These are phyloP conservation scores for Craniophora ligustri DNA, from an alignment of 2,888 invertebrate genomes.

Conservation along the genomic window DNA sequence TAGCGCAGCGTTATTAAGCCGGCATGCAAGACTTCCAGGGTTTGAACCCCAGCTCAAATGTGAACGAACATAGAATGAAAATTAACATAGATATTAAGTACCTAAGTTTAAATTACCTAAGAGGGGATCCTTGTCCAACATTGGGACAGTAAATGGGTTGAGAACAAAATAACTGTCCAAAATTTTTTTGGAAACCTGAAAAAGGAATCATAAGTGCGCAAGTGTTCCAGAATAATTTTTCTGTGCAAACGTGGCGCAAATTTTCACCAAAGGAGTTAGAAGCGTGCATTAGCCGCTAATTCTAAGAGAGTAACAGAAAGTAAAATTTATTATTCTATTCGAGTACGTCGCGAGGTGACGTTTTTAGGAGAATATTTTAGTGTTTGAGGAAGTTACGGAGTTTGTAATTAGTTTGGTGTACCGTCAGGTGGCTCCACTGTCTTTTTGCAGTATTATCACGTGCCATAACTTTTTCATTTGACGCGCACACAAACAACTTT, in stretches of 20 bases:
- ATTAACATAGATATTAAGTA: no score
- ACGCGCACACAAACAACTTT: constrained; percentile 85
- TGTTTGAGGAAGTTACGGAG: constrained; percentile 84
- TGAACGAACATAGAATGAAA: no score
- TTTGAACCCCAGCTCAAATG: no score
- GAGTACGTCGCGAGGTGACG: constrained; percentile 79
- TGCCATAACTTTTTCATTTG: constrained; percentile 88
- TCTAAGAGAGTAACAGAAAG: constrained; percentile 61
- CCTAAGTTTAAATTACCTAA: no score
- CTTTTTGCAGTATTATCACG: constrained; percentile 86
- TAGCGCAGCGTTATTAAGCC: no score
- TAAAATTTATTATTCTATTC: constrained; percentile 77
- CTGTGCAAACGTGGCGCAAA: background rate
- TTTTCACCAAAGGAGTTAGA: constrained; percentile 47
- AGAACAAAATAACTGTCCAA: background rate
- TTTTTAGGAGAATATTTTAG: constrained; percentile 87
- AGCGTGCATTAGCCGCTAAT: constrained; percentile 57
- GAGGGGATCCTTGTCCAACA: no score
- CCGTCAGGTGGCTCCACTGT: constrained; percentile 79
- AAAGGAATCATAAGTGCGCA: background rate
- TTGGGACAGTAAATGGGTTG: no score
- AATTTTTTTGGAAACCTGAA: background rate
- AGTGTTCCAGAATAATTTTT: background rate
- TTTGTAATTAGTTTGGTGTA: constrained; percentile 86
- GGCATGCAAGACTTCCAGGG: no score